phyloP scores from a whole-genome alignment of 2,113 vertebrate genomes.

The Percina caprodes region DNA sequence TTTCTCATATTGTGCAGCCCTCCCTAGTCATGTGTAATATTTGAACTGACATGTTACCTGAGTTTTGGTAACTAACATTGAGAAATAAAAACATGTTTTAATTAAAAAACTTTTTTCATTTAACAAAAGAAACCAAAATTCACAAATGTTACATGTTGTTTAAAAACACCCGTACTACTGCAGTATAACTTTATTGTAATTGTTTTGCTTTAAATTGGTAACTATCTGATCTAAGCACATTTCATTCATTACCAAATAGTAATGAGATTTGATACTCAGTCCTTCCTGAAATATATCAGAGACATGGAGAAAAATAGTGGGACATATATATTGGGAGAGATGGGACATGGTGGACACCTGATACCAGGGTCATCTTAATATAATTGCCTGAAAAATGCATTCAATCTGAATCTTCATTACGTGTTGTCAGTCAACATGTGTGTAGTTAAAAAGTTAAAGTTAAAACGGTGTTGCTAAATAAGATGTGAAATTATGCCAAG shows the following conservation, averaged over 20 bases:
- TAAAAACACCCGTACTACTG: no score
- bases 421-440: background rate
- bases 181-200: no score
- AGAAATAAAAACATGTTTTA: no score
- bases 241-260: background rate
- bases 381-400: background rate
- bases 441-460: background rate
- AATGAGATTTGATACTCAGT: background rate
- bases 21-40: no score
- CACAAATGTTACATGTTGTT: background rate
- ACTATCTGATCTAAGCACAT: no score
- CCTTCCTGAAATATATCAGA: background rate
- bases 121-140: background rate
- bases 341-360: no score
- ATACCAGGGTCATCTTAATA: background rate
- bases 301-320: background rate
- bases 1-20: no score
- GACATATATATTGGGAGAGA: background rate
- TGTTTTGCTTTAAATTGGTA: no score
- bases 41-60: no score
- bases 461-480: conserved; percentile 7
- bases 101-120: background rate
- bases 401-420: background rate
- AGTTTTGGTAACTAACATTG: background rate
- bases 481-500: conserved; percentile 42